Conservation (phyloP, 2,113 vertebrate species). For the Antechinus stuartii region DNA sequence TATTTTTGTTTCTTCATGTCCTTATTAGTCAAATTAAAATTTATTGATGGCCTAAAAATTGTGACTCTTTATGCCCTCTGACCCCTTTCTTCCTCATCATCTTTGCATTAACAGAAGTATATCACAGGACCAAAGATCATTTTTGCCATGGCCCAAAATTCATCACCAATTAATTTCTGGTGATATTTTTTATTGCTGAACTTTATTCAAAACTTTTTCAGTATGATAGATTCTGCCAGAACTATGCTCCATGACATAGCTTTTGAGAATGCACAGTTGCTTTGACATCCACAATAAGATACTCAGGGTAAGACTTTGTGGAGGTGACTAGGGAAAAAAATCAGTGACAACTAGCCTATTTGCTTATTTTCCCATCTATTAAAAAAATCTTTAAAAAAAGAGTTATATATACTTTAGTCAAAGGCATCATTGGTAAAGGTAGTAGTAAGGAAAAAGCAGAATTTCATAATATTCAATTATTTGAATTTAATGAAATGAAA, state of each 20-base stretch:
- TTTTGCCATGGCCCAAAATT: neutral
- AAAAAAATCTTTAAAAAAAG: neutral
- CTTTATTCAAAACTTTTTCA: neutral
- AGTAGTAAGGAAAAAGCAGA: too few relatives aligned
- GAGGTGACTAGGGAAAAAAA: neutral
- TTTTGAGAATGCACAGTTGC: neutral
- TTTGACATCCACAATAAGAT: neutral
- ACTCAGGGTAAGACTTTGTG: neutral
- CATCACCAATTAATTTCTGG: too few relatives aligned
- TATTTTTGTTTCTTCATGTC: too few relatives aligned
- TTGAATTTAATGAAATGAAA: too few relatives aligned
- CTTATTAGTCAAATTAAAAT: too few relatives aligned
- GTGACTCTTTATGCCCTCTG: too few relatives aligned
- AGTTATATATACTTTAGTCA: too few relatives aligned
- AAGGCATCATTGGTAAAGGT: too few relatives aligned
- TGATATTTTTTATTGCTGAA: neutral
- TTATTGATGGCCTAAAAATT: too few relatives aligned
- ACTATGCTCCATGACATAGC: neutral
- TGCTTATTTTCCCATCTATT: neutral
- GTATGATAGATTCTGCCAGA: neutral
- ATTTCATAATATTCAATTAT: too few relatives aligned
- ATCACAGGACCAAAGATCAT: neutral
- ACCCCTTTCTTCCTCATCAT: too few relatives aligned
- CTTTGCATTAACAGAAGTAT: too few relatives aligned
- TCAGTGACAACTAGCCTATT: neutral